Percentiles rank a stretch among this genome's conserved stretches.
Evolutionary conservation across 2,797 vertebrate genomes (phyloP).

Genomic region (Lepilemur septentrionalis): DNA sequence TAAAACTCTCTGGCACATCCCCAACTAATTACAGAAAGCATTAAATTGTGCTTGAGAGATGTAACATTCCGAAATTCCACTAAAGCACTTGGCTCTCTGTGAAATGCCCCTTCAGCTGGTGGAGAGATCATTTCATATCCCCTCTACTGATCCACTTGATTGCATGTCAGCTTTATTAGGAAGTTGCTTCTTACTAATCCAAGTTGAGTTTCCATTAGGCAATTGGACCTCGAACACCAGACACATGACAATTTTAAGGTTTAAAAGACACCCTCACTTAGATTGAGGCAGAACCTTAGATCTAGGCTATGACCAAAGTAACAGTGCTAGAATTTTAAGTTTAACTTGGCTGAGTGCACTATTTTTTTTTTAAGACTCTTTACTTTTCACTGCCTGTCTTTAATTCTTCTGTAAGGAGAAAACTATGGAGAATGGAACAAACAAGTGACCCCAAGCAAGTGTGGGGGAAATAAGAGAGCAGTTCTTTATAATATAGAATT

Average conservation of each 20-base stretch:
- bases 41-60: neutral
- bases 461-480: neutral
- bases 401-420: neutral
- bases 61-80: neutral
- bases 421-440: neutral
- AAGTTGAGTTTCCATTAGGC: slow-evolving; percentile 27
- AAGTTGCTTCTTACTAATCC: neutral
- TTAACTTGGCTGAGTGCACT: neutral
- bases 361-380: neutral
- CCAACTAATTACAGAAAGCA: slow-evolving; percentile 46
- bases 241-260: neutral
- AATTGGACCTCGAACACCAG: neutral
- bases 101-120: neutral
- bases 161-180: neutral
- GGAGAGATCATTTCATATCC: neutral
- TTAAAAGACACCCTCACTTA: neutral
- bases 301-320: neutral
- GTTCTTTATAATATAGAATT: neutral
- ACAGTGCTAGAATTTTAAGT: neutral
- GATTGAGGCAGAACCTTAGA: neutral
- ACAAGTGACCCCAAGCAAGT: slow-evolving; percentile 6
- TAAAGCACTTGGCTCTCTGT: neutral
- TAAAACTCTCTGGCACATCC: slow-evolving; percentile 9
- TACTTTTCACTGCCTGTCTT: neutral
- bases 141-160: neutral